Percentiles rank a stretch among this genome's conserved stretches.
phyloP scores from a whole-genome alignment of 2,113 vertebrate genomes.

The Callipepla squamata region DNA sequence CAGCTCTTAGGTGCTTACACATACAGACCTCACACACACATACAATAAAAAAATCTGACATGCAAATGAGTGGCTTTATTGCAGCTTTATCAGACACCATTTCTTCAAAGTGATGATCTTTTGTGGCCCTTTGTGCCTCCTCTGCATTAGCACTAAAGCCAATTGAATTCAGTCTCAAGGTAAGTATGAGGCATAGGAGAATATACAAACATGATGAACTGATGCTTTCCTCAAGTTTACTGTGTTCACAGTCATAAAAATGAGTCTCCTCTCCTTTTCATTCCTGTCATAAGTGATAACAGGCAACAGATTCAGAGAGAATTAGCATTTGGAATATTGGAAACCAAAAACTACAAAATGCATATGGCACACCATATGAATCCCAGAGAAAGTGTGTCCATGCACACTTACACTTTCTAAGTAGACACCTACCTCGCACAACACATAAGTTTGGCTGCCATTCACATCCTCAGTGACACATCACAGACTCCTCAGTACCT shows the following conservation, averaged over 20 bases:
- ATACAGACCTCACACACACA: neutral
- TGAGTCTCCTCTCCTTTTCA: neutral
- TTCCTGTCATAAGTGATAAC: neutral
- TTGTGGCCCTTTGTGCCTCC: neutral
- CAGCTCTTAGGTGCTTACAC: neutral
- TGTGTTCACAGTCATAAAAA: neutral
- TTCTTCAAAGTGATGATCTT: neutral
- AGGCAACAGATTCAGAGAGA: neutral
- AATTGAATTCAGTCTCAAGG: neutral
- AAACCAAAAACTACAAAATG: neutral
- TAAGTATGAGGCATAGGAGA: neutral
- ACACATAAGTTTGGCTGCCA: neutral
- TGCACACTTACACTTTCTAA: neutral
- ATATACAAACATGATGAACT: rapidly evolving
- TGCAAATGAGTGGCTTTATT: neutral
- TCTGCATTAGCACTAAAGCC: neutral
- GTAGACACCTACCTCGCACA: neutral
- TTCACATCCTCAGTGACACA: neutral
- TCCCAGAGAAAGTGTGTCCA: neutral
- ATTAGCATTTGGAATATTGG: neutral
- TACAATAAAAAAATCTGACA: neutral
- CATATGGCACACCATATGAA: neutral
- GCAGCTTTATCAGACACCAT: neutral
- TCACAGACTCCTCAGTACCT: neutral
- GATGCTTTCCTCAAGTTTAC: neutral